Evolutionary conservation across 1,140 invertebrate species (phyloP).

Genomic region (Drosophila pallidifrons): DNA sequence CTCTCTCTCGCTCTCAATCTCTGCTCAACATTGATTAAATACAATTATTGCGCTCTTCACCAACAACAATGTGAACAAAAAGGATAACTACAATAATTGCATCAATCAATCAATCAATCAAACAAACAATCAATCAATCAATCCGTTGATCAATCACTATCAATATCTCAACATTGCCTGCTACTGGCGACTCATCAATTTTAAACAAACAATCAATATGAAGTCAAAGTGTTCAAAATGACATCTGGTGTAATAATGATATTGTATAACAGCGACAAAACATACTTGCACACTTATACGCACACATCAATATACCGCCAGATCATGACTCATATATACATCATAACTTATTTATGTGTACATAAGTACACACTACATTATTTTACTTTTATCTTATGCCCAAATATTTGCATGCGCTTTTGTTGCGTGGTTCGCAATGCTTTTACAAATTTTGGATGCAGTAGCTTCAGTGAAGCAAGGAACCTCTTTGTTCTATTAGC

Average conservation of each 20-base stretch:
- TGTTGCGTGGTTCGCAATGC: constrained; percentile 46
- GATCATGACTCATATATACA: constrained; percentile 10
- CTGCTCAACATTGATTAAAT: constrained; percentile 48
- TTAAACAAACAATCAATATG: constrained; percentile 24
- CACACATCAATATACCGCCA: constrained; percentile 22
- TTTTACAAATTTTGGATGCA: constrained; percentile 47
- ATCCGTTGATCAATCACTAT: constrained; percentile 64
- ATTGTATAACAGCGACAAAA: background rate
- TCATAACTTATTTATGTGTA: constrained; percentile 19
- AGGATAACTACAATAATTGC: constrained; percentile 50
- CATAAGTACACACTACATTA: background rate
- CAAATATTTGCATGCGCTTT: constrained; percentile 22
- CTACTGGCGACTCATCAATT: constrained; percentile 60
- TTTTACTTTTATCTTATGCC: constrained; percentile 11
- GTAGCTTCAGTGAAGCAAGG: constrained; percentile 38
- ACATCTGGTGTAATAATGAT: constrained; percentile 32
- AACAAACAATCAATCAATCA: constrained; percentile 44
- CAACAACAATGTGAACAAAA: constrained; percentile 18
- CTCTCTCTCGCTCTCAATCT: constrained; percentile 36
- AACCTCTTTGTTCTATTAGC: constrained; percentile 47
- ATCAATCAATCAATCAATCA: constrained; percentile 58
- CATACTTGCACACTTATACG: constrained; percentile 31
- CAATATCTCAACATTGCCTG: constrained; percentile 43
- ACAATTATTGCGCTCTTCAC: constrained; percentile 28
- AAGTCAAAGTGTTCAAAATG: too few species aligned